Evolutionary conservation across 2,888 invertebrate species (phyloP), one percentile per base, ranked within the genome.

Genomic region (Tupiocoris notatus): DNA sequence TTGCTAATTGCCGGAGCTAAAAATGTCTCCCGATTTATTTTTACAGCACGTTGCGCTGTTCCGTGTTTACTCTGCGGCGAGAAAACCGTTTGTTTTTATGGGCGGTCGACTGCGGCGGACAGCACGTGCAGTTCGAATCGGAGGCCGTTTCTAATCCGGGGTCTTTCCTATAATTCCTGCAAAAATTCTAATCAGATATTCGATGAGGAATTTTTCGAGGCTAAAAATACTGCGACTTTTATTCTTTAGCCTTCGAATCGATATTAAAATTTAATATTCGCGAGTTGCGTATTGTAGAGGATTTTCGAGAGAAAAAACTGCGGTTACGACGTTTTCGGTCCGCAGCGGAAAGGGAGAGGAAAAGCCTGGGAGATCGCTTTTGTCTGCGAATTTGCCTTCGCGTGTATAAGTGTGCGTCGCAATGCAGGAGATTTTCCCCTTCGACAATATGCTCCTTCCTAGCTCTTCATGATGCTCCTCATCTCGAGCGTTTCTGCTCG

Each of bases 301-400:
- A 67, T 67, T 67, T 67, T 12, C n/a, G 67, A 67, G 23, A 67
- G 56, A 57, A 67, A 21, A 67, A 67, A 67, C 67, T 67, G 67
- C 20, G 56, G 56, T 57, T 22, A 54, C 57, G 67, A n/a, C 57
- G 67, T 64, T 39, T 24, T 16, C 18, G 65, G 65, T 18, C 17
- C 20, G 20, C 17, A 39, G 16, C 39, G 25, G 39, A 39, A 12
- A 39, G 39, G 39, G 39, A 39, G 39, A 3, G 3, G 65, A 25
- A 64, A 23, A 65, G 65, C 25, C 64, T 23, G 39, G 65, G 20
- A 39, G 65, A 65, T 64, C 54, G 65, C 25, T 18, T 65, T 24
- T 39, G n/a, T 22, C 24, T n/a, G n/a, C n/a, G 22, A 39, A 39
- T 39, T 12, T 39, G 39, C 39, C 12, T 12, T 3, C 39, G 39